phyloP scores from a whole-genome alignment of 2,797 vertebrate species.

The Oryzias dopingdopingensis region DNA sequence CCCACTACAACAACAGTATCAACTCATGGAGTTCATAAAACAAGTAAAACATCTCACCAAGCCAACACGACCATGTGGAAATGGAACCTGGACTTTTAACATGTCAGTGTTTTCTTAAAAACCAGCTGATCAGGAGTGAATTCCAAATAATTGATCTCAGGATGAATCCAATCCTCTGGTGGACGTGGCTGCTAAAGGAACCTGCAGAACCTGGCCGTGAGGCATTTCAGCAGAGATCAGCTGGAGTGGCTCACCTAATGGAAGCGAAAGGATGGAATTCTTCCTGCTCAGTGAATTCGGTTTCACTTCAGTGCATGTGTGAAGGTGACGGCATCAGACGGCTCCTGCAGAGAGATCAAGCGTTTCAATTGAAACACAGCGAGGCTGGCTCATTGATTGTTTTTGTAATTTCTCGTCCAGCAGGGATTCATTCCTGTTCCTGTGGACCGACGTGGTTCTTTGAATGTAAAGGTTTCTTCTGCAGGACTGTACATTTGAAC shows the following conservation, averaged over 20 bases:
- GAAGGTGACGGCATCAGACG: conserved; percentile 7
- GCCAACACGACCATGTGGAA: too few relatives aligned
- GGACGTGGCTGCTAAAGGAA: too few relatives aligned
- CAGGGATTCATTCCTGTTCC: conserved; percentile 14
- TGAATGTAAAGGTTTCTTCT: too few relatives aligned
- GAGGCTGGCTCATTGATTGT: conserved; percentile 17
- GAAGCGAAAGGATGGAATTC: conserved; percentile 42
- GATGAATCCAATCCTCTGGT: too few relatives aligned
- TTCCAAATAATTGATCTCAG: too few relatives aligned
- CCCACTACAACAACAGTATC: too few relatives aligned
- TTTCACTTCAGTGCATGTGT: conserved; percentile 22
- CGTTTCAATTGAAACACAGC: conserved; percentile 14
- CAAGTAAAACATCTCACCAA: too few relatives aligned
- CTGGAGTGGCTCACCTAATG: conserved; percentile 44
- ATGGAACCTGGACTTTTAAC: too few relatives aligned
- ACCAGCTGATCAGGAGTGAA: too few relatives aligned
- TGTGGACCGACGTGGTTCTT: not conserved
- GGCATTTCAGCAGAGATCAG: conserved; percentile 28
- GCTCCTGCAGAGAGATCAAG: conserved; percentile 39
- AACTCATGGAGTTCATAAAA: too few relatives aligned
- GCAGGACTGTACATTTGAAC: too few relatives aligned
- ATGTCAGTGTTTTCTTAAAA: too few relatives aligned
- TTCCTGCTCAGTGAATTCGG: conserved; percentile 14
- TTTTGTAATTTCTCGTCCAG: conserved; percentile 2
- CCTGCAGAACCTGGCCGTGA: not conserved